A percentile compares a stretch with the other conserved stretches of the same genome.
These are phyloP conservation scores for Ganaspis sp. DNA, from an alignment of 1,140 invertebrate genomes.

Conservation along the genomic window DNA sequence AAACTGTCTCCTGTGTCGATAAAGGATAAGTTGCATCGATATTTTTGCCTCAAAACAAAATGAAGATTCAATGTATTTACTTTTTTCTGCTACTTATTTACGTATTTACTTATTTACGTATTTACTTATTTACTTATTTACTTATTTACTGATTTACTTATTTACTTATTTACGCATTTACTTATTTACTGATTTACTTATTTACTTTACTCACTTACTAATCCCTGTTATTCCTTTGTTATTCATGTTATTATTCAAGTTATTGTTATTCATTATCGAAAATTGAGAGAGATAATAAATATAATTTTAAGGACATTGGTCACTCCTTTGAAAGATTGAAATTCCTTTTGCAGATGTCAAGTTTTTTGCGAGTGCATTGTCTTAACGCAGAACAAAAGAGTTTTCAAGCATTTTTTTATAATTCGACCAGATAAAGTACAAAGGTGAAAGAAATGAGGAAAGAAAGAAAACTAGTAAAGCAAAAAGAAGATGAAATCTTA, in stretches of 20 bases:
- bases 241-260: too few relatives aligned
- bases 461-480: not conserved
- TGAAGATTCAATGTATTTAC: not conserved
- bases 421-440: slow-evolving; percentile 16
- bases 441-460: slow-evolving; percentile 19
- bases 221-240: too few relatives aligned
- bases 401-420: slow-evolving; percentile 5
- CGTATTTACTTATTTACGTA: too few relatives aligned
- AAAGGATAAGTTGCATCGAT: not conserved
- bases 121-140: too few relatives aligned
- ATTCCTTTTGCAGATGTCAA: not conserved
- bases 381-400: slow-evolving; percentile 22
- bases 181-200: too few relatives aligned
- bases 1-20: slow-evolving; percentile 22
- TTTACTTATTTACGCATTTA: too few relatives aligned
- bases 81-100: too few relatives aligned
- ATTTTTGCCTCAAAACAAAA: not conserved
- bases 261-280: too few relatives aligned
- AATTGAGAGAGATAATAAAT: not conserved
- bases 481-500: slow-evolving; percentile 29
- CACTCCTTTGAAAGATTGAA: not conserved
- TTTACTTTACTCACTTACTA: too few relatives aligned
- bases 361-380: not conserved
- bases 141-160: too few relatives aligned
- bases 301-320: not conserved